Conservation (phyloP, 2,888 invertebrate genomes). For the Phengaris alcon region DNA sequence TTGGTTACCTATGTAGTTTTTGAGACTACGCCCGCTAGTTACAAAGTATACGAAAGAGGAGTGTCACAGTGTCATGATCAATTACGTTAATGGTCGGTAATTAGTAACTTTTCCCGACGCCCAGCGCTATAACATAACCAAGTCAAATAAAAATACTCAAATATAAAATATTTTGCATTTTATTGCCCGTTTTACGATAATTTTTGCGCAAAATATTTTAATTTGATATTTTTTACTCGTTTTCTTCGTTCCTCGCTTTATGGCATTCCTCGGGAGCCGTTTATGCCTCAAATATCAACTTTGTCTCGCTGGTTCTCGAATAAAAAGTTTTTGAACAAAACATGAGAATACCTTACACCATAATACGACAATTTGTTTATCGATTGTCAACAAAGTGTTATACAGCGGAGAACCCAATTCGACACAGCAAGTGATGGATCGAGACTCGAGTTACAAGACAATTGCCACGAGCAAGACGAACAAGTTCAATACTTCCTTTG, state of each 20-base stretch:
- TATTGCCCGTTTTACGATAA: conserved; percentile 7
- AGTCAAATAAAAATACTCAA: conserved; percentile 15
- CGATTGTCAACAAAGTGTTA: background rate
- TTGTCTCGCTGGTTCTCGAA: background rate
- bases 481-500: too few relatives aligned
- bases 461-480: too few relatives aligned
- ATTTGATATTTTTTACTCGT: conserved; percentile 15
- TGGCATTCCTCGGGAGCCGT: conserved; percentile 8
- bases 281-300: background rate
- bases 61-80: background rate
- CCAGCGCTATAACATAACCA: background rate
- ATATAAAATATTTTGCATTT: conserved; percentile 20
- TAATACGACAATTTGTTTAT: background rate
- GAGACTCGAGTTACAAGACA: too few relatives aligned
- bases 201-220: conserved; percentile 23
- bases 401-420: too few relatives aligned
- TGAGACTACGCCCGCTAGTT: too few relatives aligned
- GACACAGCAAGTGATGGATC: too few relatives aligned
- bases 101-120: background rate
- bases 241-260: conserved; percentile 4
- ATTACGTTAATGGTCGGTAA: background rate
- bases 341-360: background rate
- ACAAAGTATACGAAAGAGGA: background rate
- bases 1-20: too few relatives aligned
- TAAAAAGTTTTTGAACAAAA: background rate